phyloP scores from a whole-genome alignment of 2,797 vertebrate genomes.

The Acomys russatus region DNA sequence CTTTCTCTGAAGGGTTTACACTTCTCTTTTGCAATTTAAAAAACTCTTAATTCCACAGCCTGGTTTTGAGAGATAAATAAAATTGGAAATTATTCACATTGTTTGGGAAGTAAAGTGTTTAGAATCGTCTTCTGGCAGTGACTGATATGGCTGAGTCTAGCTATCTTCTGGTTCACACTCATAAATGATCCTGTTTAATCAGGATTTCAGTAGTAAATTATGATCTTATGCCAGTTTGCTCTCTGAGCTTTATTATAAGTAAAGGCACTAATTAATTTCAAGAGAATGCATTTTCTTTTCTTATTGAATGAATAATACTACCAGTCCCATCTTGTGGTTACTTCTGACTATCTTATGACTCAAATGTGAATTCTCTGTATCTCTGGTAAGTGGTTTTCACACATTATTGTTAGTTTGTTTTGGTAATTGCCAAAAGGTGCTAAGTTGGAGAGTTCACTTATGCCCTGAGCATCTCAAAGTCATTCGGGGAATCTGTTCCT shows the following conservation, averaged over 20 bases:
- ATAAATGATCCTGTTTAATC: slow-evolving; percentile 81
- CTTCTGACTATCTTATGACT: slow-evolving; percentile 50
- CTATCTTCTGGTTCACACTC: slow-evolving; percentile 81
- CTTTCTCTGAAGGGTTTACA: slow-evolving; percentile 69
- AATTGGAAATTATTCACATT: slow-evolving; percentile 72
- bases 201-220: slow-evolving; percentile 71
- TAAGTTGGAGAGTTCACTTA: slow-evolving; percentile 11
- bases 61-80: slow-evolving; percentile 80
- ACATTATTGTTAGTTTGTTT: slow-evolving; percentile 49
- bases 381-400: background rate
- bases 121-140: slow-evolving; percentile 78
- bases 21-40: slow-evolving; percentile 73
- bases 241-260: slow-evolving; percentile 72
- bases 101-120: slow-evolving; percentile 70
- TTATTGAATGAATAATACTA: slow-evolving; percentile 56
- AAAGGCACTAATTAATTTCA: slow-evolving; percentile 68
- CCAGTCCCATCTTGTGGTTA: background rate
- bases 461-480: background rate
- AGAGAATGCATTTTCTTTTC: slow-evolving; percentile 45
- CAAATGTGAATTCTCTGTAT: slow-evolving; percentile 13
- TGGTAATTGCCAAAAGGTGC: slow-evolving; percentile 19
- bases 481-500: slow-evolving; percentile 26
- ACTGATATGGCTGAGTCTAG: slow-evolving; percentile 68
- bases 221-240: slow-evolving; percentile 71
- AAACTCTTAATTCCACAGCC: slow-evolving; percentile 78